Base-by-base conservation (phyloP, 2,888 invertebrate genomes). In the Drosophila multiciliata region DNA sequence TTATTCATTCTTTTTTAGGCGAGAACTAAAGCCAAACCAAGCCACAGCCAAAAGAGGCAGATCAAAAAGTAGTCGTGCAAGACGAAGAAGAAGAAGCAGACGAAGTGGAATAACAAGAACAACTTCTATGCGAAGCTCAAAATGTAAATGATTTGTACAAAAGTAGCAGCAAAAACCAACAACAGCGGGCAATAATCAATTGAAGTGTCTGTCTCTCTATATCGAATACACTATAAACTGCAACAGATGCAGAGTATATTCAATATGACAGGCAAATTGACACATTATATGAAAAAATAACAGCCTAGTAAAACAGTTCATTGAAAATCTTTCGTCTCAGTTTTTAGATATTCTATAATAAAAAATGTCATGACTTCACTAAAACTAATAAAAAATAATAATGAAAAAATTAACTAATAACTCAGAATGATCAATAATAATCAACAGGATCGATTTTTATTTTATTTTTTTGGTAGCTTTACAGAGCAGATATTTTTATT, bases 71-170 rank as follows among this genome's bases (percentile, higher is more conserved):
- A 63, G 42, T 49, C 64, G 54, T 57, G 49, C 23, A 65, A 57
- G 64, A 63, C 57, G 42, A 15, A 71, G 48, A 49, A 61, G 29
- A 63, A 36, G 66, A 48, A 55, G 54, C 49, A 67, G 65, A 64
- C 60, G 50, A 17, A 71, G 57, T 26, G 59, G 60, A 60, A 77
- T 60, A 64, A 73, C 68, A 73, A 66, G 62, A 75, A 70, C 55
- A 70, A 71, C 77, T 58, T 68, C 77, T 68, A 74, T 64, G 52
- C 23, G 68, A 57, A 70, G 70, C 75, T 68, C 71, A 73, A 85
- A 84, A 89, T 89, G 84, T 89, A 84, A 89, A 84, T 84, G 66
- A 83, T 83, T 74, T 74, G 72, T 70, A 74, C 81, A 63, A 78
- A 88, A 80, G 67, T 65, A 72, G 38, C 53, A 73, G 40, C 33